Evolutionary conservation across 2,113 vertebrate species (phyloP), one percentile per base, ranked within the genome.

Genomic region (Varanus salvator): DNA sequence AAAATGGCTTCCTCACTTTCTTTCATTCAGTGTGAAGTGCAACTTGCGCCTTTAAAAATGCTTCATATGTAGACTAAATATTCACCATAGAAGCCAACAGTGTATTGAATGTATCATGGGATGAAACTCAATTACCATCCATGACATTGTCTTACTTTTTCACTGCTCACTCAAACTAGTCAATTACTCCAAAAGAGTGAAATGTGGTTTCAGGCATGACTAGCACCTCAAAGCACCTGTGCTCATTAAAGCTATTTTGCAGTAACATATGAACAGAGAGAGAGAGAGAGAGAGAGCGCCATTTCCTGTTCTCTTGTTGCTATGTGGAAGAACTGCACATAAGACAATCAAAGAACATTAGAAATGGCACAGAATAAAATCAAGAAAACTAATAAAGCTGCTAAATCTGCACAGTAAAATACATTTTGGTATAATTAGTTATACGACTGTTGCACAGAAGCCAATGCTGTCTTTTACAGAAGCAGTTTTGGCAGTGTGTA

Each of bases 401-500:
- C 72, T 88, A 94, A 91, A 94, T 87, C 77, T 91, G 88, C 78
- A 90, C 1, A 21, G 93, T 85, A 92, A 95, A 95, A 92, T 87
- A 86, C 91, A 93, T 54, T 69, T 80, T 48, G 44, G 38, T 44
- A 75, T 48, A 44, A 64, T 74, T 38, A 74, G 84, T 12, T 54
- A 54, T 74, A 74, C 12, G 44, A 31, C 21, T 21, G 17, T n/a
- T 86, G n/a, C 44, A 31, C 3, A 38, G 12, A 84, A 50, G 23
- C 21, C 29, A 14, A 0, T 27, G 17, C 57, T 83, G 23, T 44
- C 17, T 25, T 76, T 44, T 31, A 38, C 17, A 38, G 31, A 38
- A 23, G 57, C 34, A 38, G n/a, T 82, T 60, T 82, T 64, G n/a
- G n/a, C 15, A 15, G 78, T 54, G 54, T 12, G 54, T 14, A 14